Base-by-base conservation (phyloP, 1,140 invertebrate species). In the Phenacoccus solenopsis region DNA sequence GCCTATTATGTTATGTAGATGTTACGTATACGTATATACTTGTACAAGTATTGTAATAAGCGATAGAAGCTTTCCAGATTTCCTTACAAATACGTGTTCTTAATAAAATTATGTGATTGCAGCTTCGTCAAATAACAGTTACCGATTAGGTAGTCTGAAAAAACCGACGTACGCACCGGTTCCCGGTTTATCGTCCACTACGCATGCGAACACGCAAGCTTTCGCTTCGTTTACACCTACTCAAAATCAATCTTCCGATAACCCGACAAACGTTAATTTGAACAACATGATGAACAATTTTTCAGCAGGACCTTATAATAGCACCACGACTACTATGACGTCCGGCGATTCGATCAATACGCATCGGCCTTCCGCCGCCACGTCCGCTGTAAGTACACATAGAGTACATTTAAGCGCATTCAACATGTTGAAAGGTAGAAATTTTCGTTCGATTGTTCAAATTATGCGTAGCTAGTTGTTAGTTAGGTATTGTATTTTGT, bases 81-180 rank as follows among this genome's bases (percentile, higher is more conserved):
- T n/a, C n/a, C n/a, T n/a, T n/a, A n/a, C n/a, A n/a, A n/a, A n/a
- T n/a, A n/a, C n/a, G n/a, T n/a, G n/a, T n/a, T n/a, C n/a, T n/a
- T n/a, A n/a, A n/a, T n/a, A n/a, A n/a, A n/a, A n/a, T n/a, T n/a
- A n/a, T n/a, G n/a, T n/a, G n/a, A n/a, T 64, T 27, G 10, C 59
- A 64, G 59, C 20, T 64, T 5, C 68, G 21, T 22, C 56, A 10
- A n/a, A n/a, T n/a, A 75, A 72, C 57, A 72, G 68, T 21, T 77
- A 70, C 71, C 69, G 79, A 24, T 72, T 79, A 28, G 28, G 75
- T 10, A 75, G 74, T 12, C 71, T 77, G 9, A 79, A 80, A 70
- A 71, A 76, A 67, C 77, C 77, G 1, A 71, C 75, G 0, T 80
- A 80, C 72, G 79, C 79, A 28, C 78, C 73, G 70, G 73, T 78